Percentiles rank a stretch among this genome's conserved stretches.
Conservation (phyloP, 2,888 invertebrate genomes). For the Sceliomorpha sp. region DNA sequence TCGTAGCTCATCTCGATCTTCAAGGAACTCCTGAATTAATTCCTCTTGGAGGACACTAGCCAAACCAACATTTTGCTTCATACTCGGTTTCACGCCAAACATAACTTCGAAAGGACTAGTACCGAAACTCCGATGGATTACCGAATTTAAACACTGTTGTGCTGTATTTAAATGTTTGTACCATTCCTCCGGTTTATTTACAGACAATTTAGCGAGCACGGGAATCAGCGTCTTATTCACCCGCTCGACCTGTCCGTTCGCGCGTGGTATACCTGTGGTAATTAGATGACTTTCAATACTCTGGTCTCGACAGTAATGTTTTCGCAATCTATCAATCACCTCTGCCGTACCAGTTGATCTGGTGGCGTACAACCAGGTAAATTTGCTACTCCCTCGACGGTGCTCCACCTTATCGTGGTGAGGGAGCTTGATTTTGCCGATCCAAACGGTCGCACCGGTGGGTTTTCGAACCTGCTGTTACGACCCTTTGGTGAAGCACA, state of each 20-base stretch:
- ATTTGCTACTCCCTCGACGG: too few relatives aligned
- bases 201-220: not conserved
- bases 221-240: not conserved
- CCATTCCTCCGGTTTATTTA: not conserved
- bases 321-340: slow-evolving; percentile 3
- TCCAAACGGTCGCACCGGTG: too few relatives aligned
- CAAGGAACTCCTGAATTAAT: slow-evolving; percentile 19
- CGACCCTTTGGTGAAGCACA: too few relatives aligned
- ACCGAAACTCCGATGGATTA: not conserved
- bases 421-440: too few relatives aligned
- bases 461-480: too few relatives aligned
- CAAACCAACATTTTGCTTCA: too few relatives aligned
- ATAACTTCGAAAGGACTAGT: not conserved
- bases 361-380: too few relatives aligned
- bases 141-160: not conserved
- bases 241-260: too few relatives aligned
- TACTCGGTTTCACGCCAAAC: slow-evolving; percentile 7
- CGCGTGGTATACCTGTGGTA: not conserved
- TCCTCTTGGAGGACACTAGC: slow-evolving; percentile 7
- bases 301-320: not conserved
- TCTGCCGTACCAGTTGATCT: slow-evolving; percentile 1
- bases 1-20: too few relatives aligned
- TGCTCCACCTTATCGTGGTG: too few relatives aligned
- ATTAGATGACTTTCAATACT: slow-evolving; percentile 1
- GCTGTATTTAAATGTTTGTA: not conserved